phyloP scores from a whole-genome alignment of 2,888 invertebrate species.

The Hesperia comma region DNA sequence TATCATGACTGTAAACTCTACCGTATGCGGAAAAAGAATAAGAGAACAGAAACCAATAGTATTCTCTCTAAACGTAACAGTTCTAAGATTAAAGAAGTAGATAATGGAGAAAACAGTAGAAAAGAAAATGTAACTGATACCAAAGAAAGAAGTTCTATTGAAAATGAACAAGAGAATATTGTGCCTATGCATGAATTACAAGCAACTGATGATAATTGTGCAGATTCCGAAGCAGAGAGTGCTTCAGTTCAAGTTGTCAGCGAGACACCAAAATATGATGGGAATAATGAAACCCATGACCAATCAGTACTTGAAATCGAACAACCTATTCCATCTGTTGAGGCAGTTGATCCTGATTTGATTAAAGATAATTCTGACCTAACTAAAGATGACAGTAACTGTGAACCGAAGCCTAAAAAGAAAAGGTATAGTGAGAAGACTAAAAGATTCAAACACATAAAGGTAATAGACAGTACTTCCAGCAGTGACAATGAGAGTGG shows the following conservation, averaged over 20 bases:
- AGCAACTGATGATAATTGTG: neutral
- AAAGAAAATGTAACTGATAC: neutral
- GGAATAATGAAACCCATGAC: too few relatives aligned
- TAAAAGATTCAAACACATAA: conserved; percentile 48
- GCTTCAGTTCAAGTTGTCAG: neutral
- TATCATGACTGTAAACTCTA: conserved; percentile 69
- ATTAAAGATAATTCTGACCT: neutral
- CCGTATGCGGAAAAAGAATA: conserved; percentile 50
- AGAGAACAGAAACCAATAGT: conserved; percentile 5
- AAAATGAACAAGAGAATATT: neutral
- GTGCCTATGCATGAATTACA: neutral
- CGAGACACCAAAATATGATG: too few relatives aligned
- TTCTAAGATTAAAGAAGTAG: neutral
- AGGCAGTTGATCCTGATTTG: neutral
- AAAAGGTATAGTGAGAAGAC: conserved; percentile 32
- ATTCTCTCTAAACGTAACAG: neutral
- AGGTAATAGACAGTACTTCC: conserved; percentile 51
- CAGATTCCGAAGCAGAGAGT: neutral
- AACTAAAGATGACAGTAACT: conserved; percentile 15
- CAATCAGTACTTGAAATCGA: neutral
- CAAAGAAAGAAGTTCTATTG: neutral
- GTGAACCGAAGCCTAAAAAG: conserved; percentile 2
- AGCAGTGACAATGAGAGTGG: conserved; percentile 41
- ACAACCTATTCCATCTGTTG: neutral
- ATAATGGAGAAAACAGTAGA: neutral